Evolutionary conservation across 2,888 invertebrate species (phyloP).

Genomic region (Hypercompe scribonia): DNA sequence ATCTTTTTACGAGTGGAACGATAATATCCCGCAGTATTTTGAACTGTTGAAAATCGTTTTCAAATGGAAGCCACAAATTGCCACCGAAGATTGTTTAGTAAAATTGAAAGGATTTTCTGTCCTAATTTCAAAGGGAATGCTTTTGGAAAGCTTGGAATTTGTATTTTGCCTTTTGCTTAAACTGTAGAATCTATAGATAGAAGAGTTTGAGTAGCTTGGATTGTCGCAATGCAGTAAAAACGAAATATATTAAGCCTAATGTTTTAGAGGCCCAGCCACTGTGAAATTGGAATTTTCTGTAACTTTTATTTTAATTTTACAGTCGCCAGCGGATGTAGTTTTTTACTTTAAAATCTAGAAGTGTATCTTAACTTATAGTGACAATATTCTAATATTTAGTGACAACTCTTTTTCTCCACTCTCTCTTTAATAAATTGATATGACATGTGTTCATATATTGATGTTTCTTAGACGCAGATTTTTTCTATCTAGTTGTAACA

Average conservation of each 20-base stretch:
- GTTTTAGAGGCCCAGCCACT: not conserved
- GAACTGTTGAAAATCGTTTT: constrained; percentile 8
- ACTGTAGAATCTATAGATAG: not conserved
- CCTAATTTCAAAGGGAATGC: not conserved
- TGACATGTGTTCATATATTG: not conserved
- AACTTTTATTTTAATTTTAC: not conserved
- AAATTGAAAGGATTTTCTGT: not conserved
- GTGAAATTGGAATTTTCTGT: constrained; percentile 2
- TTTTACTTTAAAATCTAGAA: not conserved
- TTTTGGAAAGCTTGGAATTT: not conserved
- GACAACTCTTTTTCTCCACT: not conserved
- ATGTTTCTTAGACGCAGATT: not conserved
- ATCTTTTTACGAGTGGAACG: constrained; percentile 1
- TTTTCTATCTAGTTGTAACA: no score
- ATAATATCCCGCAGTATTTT: constrained; percentile 18
- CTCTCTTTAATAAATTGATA: not conserved
- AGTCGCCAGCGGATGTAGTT: not conserved
- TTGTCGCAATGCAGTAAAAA: constrained; percentile 7
- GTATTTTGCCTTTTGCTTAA: not conserved
- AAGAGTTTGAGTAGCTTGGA: not conserved
- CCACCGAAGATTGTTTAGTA: not conserved
- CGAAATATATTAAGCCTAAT: not conserved
- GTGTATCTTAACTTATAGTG: not conserved
- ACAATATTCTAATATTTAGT: not conserved
- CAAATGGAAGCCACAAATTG: not conserved